phyloP scores from a whole-genome alignment of 1,140 invertebrate species.

The Arion vulgaris region DNA sequence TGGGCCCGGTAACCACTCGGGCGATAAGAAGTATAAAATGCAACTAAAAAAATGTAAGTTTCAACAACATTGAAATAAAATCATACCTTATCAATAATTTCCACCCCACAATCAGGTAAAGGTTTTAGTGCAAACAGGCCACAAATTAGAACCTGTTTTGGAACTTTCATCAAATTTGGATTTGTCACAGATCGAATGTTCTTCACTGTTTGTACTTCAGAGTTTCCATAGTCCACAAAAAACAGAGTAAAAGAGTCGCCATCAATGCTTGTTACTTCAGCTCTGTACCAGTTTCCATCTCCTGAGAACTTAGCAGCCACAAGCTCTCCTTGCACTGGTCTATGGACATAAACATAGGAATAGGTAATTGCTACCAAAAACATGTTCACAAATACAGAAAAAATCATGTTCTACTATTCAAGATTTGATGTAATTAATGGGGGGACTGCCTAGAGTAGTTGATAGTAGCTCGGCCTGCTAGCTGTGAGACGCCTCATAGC shows the following conservation, averaged over 20 bases:
- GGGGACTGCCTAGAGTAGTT: no score
- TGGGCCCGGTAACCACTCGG: no score
- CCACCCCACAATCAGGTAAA: neutral
- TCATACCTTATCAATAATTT: neutral
- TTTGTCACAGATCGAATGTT: neutral
- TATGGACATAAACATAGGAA: neutral
- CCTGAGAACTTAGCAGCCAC: constrained; percentile 7
- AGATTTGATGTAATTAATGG: no score
- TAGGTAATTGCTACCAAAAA: no score
- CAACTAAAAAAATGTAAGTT: no score
- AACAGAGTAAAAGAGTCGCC: neutral
- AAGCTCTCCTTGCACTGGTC: constrained; percentile 18
- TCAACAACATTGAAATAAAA: neutral
- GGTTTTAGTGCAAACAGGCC: neutral
- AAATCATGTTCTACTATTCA: no score
- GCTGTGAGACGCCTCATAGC: no score
- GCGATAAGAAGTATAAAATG: no score
- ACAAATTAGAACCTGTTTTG: constrained; percentile 4
- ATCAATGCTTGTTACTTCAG: neutral
- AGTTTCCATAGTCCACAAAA: constrained; percentile 17
- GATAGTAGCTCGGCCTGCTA: no score
- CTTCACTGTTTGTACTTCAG: neutral
- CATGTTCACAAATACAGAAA: no score
- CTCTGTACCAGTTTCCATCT: constrained; percentile 12
- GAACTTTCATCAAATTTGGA: neutral